Evolutionary conservation across 2,113 vertebrate genomes (phyloP).

Genomic region (Nettapus auritus): DNA sequence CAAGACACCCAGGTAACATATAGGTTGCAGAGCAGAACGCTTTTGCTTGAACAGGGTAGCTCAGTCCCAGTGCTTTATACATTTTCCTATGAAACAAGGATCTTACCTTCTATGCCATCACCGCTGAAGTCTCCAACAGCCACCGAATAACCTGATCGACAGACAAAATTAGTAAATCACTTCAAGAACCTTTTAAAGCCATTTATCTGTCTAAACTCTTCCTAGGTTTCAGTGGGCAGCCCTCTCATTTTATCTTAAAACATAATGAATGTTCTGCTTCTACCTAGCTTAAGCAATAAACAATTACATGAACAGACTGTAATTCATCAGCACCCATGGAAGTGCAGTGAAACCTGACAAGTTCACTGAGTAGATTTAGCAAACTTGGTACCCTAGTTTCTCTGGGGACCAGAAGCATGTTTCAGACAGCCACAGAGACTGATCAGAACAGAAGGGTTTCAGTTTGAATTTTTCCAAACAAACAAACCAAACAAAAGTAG

Average conservation of each 20-base stretch:
- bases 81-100: neutral
- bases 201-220: neutral
- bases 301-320: neutral
- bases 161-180: neutral
- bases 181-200: neutral
- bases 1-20: neutral
- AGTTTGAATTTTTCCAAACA: neutral
- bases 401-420: neutral
- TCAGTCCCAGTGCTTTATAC: neutral
- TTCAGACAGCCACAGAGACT: neutral
- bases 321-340: neutral
- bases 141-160: constrained; percentile 89
- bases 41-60: neutral
- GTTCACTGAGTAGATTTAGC: neutral
- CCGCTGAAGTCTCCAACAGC: constrained; percentile 92
- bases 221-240: neutral
- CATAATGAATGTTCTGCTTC: accelerated
- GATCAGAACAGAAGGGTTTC: neutral
- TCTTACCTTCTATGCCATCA: constrained; percentile 89
- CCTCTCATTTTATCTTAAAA: neutral
- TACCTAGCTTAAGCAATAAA: neutral
- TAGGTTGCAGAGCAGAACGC: neutral
- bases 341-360: neutral
- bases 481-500: neutral
- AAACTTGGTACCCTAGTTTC: neutral